A percentile compares a stretch with the other conserved stretches of the same genome.
Evolutionary conservation across 2,797 vertebrate species (phyloP).

Genomic region (Vespertilio murinus): DNA sequence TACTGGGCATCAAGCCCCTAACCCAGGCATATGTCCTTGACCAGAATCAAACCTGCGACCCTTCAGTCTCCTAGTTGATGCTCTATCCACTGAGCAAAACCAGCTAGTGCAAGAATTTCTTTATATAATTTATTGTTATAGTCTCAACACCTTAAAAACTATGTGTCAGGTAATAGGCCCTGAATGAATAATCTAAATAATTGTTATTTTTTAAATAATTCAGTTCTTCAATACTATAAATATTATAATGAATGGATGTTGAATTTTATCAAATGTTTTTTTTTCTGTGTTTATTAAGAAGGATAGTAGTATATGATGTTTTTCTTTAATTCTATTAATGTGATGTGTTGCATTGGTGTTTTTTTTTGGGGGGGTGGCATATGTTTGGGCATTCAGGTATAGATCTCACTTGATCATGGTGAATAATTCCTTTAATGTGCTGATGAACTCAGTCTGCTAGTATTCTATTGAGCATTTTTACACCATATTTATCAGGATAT

Average conservation of each 20-base stretch:
- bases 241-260: background rate
- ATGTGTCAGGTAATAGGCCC: background rate
- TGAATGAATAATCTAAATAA: background rate
- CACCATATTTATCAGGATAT: background rate
- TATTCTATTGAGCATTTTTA: background rate
- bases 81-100: too few relatives aligned
- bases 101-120: background rate
- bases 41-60: too few relatives aligned
- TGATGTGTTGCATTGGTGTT: background rate
- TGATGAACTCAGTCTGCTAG: background rate
- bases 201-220: background rate
- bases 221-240: background rate
- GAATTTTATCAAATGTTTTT: background rate
- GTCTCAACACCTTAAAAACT: background rate
- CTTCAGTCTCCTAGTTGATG: too few relatives aligned
- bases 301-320: background rate
- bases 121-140: background rate
- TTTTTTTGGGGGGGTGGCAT: background rate
- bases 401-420: background rate
- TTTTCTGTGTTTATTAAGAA: background rate
- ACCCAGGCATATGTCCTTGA: too few relatives aligned
- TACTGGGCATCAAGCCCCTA: too few relatives aligned
- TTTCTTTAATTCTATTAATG: background rate
- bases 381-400: background rate
- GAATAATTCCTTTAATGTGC: background rate